These are phyloP conservation scores for Crocallis elinguaria DNA, from an alignment of 2,888 invertebrate species.

Conservation along the genomic window DNA sequence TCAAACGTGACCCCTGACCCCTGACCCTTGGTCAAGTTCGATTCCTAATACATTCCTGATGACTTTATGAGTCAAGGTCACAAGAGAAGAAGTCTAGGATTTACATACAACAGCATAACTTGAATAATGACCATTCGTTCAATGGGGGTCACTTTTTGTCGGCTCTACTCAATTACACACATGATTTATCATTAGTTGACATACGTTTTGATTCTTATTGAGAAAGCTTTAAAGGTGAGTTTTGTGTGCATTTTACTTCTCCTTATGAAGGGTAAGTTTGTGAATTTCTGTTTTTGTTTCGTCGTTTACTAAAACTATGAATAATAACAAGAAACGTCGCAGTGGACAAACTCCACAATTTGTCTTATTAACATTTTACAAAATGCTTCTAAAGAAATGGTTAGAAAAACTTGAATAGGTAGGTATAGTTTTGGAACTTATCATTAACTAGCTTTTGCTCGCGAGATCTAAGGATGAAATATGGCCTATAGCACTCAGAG, in stretches of 20 bases:
- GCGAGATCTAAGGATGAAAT: too few species aligned
- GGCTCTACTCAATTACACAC: slow-evolving; percentile 28
- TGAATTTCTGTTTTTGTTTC: slow-evolving; percentile 3
- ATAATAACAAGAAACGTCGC: not conserved
- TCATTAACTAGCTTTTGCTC: too few species aligned
- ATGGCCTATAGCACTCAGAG: too few species aligned
- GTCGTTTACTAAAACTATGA: slow-evolving; percentile 1
- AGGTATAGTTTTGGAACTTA: too few species aligned
- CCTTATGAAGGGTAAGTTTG: not conserved
- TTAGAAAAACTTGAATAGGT: not conserved
- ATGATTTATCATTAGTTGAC: not conserved
- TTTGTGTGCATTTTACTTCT: not conserved
- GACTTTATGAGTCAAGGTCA: slow-evolving; percentile 52
- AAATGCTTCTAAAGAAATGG: not conserved
- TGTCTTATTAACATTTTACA: not conserved
- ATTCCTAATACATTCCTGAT: slow-evolving; percentile 65
- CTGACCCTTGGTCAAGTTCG: slow-evolving; percentile 78
- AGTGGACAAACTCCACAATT: slow-evolving; percentile 6
- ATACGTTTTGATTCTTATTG: not conserved
- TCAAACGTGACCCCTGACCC: slow-evolving; percentile 61
- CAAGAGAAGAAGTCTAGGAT: slow-evolving; percentile 51
- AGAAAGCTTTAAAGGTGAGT: not conserved
- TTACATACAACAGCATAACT: slow-evolving; percentile 67
- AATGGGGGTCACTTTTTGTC: slow-evolving; percentile 67
- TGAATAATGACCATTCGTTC: slow-evolving; percentile 68